Base-by-base conservation (phyloP, 2,113 vertebrate genomes). In the Empidonax traillii region DNA sequence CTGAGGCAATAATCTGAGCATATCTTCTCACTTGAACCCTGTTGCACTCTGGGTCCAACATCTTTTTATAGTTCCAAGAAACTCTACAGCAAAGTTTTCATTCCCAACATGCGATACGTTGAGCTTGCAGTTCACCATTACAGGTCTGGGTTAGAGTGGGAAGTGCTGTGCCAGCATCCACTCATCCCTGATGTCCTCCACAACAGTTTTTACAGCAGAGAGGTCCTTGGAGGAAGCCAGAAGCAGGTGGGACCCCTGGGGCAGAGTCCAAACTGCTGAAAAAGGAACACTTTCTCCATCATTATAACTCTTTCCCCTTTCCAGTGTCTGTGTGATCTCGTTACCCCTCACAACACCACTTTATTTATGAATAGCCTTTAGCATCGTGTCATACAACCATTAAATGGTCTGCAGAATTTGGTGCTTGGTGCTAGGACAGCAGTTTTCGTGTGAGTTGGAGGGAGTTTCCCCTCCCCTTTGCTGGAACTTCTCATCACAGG, bases 51-150 rank as follows among this genome's bases (percentile, higher is more conserved):
- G 33, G 71, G 30, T 55, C 46, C 53, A 90, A 46, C 6, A 35
- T 44, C 21, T 77, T 88, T 87, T 83, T 84, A 71, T 30, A 61
- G 43, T 71, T 86, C 63, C 65, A 80, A 63, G 37, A 35, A 94
- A n/a, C 52, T 44, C 21, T 69, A 12, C n/a, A 44, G 10, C 33
- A 44, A 61, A 37, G 27, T 33, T 67, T 67, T 81, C 28, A 30
- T 59, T 87, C 47, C 23, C 52, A 68, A 4, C 2, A 2, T 6
- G 15, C 0, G 0, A 2, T 16, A 5, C 0, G 0, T 69, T 66
- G 62, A 69, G 7, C 12, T 61, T 33, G 28, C 8, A 80, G 51
- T 20, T 88, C 33, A 17, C 61, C 28, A 16, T 46, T 74, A 43
- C 35, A 67, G 30, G 16, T 35, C 28, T 28, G 23, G 23, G n/a